A percentile compares a stretch with the other conserved stretches of the same genome.
Evolutionary conservation across 2,113 vertebrate genomes (phyloP).

Genomic region (Lophura nycthemera): DNA sequence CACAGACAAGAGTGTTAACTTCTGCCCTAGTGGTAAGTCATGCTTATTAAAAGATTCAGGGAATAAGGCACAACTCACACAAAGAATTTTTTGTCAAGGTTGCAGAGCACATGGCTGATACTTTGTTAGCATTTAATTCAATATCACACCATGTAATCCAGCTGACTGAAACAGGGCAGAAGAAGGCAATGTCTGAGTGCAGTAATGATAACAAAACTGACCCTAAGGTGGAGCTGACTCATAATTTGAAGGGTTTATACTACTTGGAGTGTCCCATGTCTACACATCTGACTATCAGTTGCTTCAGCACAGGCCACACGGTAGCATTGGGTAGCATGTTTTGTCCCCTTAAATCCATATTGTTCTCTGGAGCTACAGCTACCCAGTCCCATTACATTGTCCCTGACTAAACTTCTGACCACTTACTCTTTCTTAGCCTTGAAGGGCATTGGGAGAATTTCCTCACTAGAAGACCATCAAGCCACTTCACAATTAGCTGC

Average conservation of each 20-base stretch:
- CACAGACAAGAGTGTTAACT: rapidly evolving
- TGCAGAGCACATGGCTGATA: not conserved
- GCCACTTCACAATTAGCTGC: not conserved
- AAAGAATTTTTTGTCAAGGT: not conserved
- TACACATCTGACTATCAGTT: not conserved
- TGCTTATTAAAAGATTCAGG: not conserved
- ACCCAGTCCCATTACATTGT: not conserved
- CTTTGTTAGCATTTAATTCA: not conserved
- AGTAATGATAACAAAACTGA: not conserved
- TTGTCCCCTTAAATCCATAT: not conserved
- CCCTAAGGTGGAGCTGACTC: not conserved
- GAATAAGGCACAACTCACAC: not conserved
- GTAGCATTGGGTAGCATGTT: not conserved
- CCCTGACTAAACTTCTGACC: not conserved
- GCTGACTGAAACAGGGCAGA: not conserved
- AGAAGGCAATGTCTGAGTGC: not conserved
- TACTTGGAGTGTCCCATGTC: not conserved
- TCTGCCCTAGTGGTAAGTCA: not conserved
- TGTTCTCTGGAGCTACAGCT: not conserved
- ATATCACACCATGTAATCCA: not conserved
- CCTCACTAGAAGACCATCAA: not conserved
- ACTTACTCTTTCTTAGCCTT: not conserved
- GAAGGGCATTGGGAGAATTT: too few species aligned
- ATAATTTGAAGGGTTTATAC: not conserved
- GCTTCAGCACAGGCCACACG: not conserved